These are phyloP conservation scores for Pandion haliaetus DNA, from an alignment of 2,113 vertebrate species.

Conservation along the genomic window DNA sequence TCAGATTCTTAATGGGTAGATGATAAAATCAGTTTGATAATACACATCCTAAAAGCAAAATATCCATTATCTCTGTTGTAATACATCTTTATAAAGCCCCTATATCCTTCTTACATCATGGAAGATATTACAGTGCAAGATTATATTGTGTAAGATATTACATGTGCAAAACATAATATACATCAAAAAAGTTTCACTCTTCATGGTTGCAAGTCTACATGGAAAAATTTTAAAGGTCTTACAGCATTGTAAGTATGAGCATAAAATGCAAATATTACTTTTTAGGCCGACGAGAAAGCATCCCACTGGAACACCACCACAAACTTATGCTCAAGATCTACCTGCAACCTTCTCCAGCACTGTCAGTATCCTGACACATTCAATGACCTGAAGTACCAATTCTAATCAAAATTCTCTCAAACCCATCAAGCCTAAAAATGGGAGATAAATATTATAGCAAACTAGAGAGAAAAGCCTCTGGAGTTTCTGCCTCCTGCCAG, in stretches of 20 bases:
- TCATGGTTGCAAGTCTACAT: neutral
- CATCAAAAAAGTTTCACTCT: neutral
- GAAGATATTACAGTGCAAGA: neutral
- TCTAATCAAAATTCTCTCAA: neutral
- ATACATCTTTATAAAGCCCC: neutral
- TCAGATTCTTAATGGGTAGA: neutral
- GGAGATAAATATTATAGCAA: neutral
- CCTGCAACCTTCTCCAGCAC: neutral
- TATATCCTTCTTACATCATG: neutral
- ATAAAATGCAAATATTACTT: neutral
- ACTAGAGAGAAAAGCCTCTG: neutral
- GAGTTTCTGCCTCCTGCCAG: neutral
- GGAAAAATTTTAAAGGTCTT: neutral
- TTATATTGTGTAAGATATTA: neutral
- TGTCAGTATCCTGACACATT: neutral
- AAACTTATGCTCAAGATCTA: neutral
- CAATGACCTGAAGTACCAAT: neutral
- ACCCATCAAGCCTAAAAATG: neutral
- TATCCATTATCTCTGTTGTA: neutral
- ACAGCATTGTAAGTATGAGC: neutral
- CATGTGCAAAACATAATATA: neutral
- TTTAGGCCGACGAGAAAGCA: neutral
- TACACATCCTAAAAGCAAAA: neutral
- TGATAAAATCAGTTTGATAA: neutral
- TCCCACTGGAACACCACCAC: neutral